A percentile compares a stretch with the other conserved stretches of the same genome.
Conservation (phyloP, 2,888 invertebrate genomes). For the Beris chalybata region DNA sequence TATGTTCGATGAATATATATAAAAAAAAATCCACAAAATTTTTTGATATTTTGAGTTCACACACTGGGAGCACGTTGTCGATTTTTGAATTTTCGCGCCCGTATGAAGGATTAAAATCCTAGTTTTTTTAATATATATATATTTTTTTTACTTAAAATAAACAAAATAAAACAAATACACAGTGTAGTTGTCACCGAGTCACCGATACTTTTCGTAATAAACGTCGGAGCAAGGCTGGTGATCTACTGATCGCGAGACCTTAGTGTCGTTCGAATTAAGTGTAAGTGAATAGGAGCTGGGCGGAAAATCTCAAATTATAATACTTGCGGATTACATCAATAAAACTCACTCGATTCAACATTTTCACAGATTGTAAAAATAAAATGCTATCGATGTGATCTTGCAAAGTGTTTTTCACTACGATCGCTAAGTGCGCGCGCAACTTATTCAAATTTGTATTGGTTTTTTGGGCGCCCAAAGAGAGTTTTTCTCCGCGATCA, state of each 20-base stretch:
- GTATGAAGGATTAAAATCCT: constrained; percentile 27
- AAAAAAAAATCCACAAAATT: constrained; percentile 29
- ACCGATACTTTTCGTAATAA: constrained; percentile 52
- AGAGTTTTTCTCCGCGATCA: constrained; percentile 15
- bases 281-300: constrained; percentile 55
- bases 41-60: constrained; percentile 14
- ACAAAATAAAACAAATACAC: constrained; percentile 39
- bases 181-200: constrained; percentile 55
- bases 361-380: constrained; percentile 23
- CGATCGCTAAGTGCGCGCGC: constrained; percentile 32
- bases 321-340: constrained; percentile 31
- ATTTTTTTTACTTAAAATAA: constrained; percentile 33
- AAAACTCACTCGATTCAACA: constrained; percentile 21
- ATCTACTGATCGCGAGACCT: constrained; percentile 60
- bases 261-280: constrained; percentile 59
- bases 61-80: constrained; percentile 43
- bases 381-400: constrained; percentile 6
- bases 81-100: constrained; percentile 36
- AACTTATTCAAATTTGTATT: constrained; percentile 25
- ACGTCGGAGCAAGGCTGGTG: constrained; percentile 59
- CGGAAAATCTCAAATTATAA: constrained; percentile 29
- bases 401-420: constrained; percentile 6
- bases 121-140: constrained; percentile 31
- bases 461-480: constrained; percentile 26
- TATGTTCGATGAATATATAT: constrained; percentile 42